Evolutionary conservation across 2,888 invertebrate species (phyloP).

Genomic region (Merodon equestris): DNA sequence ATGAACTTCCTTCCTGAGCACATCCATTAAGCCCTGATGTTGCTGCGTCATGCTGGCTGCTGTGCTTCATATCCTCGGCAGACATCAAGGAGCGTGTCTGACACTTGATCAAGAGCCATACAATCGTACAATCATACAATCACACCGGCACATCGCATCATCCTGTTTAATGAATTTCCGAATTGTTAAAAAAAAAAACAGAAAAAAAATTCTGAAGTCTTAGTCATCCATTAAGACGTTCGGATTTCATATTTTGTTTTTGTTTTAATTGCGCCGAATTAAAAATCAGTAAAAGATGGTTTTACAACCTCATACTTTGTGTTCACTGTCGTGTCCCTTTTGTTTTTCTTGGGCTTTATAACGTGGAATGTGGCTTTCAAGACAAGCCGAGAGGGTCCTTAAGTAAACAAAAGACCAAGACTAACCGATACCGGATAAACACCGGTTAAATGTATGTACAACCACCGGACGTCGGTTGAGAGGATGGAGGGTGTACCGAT

Average conservation of each 20-base stretch:
- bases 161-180: conserved; percentile 55
- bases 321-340: conserved; percentile 6
- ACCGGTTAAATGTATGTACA: too few relatives aligned
- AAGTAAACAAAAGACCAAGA: conserved; percentile 54
- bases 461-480: too few relatives aligned
- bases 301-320: conserved; percentile 29
- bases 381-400: conserved; percentile 46
- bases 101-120: conserved; percentile 57
- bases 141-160: conserved; percentile 13
- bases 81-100: conserved; percentile 67
- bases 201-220: conserved; percentile 10
- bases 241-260: conserved; percentile 8
- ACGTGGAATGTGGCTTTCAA: conserved; percentile 54
- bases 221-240: conserved; percentile 62
- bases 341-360: conserved; percentile 6
- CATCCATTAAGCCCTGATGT: conserved; percentile 40
- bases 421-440: not conserved
- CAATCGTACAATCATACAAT: conserved; percentile 11
- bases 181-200: conserved; percentile 58
- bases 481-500: conserved; percentile 20
- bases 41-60: conserved; percentile 63
- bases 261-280: conserved; percentile 55
- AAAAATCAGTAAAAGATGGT: conserved; percentile 60
- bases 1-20: conserved; percentile 65
- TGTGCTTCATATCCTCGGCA: conserved; percentile 46